Evolutionary conservation across 2,113 vertebrate species (phyloP), one percentile per base, ranked within the genome.

Genomic region (Osmerus mordax): DNA sequence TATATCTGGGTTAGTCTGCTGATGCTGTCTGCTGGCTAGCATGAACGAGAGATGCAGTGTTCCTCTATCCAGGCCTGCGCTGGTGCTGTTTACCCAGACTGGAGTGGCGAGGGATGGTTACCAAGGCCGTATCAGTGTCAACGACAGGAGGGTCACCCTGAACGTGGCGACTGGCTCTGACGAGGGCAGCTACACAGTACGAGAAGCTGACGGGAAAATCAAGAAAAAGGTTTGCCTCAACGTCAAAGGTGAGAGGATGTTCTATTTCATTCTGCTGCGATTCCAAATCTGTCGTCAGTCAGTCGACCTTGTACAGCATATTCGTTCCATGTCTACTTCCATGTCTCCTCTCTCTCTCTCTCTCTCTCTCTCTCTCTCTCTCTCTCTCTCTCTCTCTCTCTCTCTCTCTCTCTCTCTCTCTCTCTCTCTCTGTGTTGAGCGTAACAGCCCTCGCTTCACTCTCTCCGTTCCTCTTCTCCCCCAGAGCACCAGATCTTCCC

Each of bases 171-270:
- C 88, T 0, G 85, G 74, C 0, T 70, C 81, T 3, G 92, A 93
- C 16, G 84, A 91, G 75, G 92, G 92, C 2, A 92, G 90, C 77
- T 93, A 92, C 85, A 90, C 91, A 3, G 54, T 93, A 63, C 75
- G 76, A 15, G 88, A 90, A 23, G 29, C 2, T 9, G 18, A 15
- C 4, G 81, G 79, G 11, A 73, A 41, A 1, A 78, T 89, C 56
- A 64, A 72, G 69, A 85, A 4, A 62, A 92, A 92, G 80, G 72
- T 90, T 59, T 93, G 92, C 79, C 87, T 93, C 29, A 92, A 92
- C 9, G 90, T 93, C 60, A 91, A 66, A 88, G 91, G 92, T 93
- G 72, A 89, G 87, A 19, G 8, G 21, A 6, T 6, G 28, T 16
- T 18, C 8, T 56, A 2, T n/a, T n/a, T 11, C 13, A 8, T 36